phyloP scores from a whole-genome alignment of 2,888 invertebrate species.

The Amphimallon solstitiale region DNA sequence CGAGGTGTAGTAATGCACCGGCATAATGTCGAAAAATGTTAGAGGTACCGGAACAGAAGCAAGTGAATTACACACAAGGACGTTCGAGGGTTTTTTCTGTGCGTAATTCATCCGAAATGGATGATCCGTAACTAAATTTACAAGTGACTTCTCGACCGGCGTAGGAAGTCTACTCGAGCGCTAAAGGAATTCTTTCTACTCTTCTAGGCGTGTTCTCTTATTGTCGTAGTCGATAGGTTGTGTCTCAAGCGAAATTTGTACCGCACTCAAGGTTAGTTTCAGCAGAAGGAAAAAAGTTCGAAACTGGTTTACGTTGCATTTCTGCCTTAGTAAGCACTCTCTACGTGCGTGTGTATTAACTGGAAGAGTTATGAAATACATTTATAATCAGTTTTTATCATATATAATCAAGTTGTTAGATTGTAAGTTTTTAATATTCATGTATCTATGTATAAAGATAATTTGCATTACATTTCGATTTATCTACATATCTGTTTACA shows the following conservation, averaged over 20 bases:
- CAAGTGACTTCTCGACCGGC: not conserved
- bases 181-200: slow-evolving; percentile 31
- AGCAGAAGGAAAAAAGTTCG: slow-evolving; percentile 14
- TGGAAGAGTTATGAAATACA: slow-evolving; percentile 32
- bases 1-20: not conserved
- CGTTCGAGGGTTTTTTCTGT: slow-evolving; percentile 1
- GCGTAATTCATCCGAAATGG: slow-evolving; percentile 4
- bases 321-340: slow-evolving; percentile 8
- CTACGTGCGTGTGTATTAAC: slow-evolving; percentile 30
- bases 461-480: too few relatives aligned
- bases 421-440: slow-evolving; percentile 26
- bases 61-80: slow-evolving; percentile 4
- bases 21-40: slow-evolving; percentile 1
- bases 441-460: slow-evolving; percentile 2
- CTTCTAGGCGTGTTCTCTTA: slow-evolving; percentile 32
- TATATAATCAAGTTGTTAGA: slow-evolving; percentile 14
- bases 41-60: slow-evolving; percentile 15
- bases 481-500: too few relatives aligned
- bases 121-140: slow-evolving; percentile 10
- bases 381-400: slow-evolving; percentile 16
- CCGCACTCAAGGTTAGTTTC: slow-evolving; percentile 25
- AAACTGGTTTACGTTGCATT: slow-evolving; percentile 35
- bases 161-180: slow-evolving; percentile 16
- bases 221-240: slow-evolving; percentile 14
- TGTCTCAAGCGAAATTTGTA: slow-evolving; percentile 33